phyloP scores from a whole-genome alignment of 2,888 invertebrate genomes.

The Drosophila nigricruria region DNA sequence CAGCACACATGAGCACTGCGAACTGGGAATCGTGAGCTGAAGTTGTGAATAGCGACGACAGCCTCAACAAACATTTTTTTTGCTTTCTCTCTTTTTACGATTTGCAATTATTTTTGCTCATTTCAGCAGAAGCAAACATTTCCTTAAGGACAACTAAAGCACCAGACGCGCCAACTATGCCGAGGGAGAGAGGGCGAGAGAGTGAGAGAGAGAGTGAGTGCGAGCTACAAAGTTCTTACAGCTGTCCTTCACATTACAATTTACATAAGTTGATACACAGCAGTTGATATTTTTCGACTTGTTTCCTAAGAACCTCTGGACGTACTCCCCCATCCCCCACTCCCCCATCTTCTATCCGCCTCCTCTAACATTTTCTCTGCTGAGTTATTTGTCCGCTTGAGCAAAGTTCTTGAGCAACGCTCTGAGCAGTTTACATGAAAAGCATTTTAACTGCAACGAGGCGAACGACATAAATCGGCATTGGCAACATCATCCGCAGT shows the following conservation, averaged over 20 bases:
- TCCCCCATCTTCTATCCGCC: too few relatives aligned
- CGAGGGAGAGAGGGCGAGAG: neutral
- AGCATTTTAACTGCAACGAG: slow-evolving; percentile 72
- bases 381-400: slow-evolving; percentile 69
- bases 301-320: slow-evolving; percentile 35
- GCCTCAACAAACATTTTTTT: slow-evolving; percentile 39
- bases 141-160: slow-evolving; percentile 71
- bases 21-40: slow-evolving; percentile 22
- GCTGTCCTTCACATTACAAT: slow-evolving; percentile 61
- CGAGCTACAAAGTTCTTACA: slow-evolving; percentile 16
- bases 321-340: neutral
- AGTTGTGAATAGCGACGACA: slow-evolving; percentile 46
- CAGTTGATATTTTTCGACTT: slow-evolving; percentile 66
- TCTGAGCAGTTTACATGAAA: slow-evolving; percentile 70
- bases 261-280: slow-evolving; percentile 71
- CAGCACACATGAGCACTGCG: slow-evolving; percentile 43
- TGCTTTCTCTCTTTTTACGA: slow-evolving; percentile 65
- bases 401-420: slow-evolving; percentile 57
- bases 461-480: slow-evolving; percentile 60
- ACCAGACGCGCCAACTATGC: slow-evolving; percentile 40
- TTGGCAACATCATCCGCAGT: slow-evolving; percentile 35
- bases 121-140: slow-evolving; percentile 79
- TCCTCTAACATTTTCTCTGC: slow-evolving; percentile 16
- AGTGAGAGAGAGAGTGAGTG: slow-evolving; percentile 1
- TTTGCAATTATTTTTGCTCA: slow-evolving; percentile 81